Evolutionary conservation across 2,113 vertebrate species (phyloP).

Genomic region (Guaruba guarouba): DNA sequence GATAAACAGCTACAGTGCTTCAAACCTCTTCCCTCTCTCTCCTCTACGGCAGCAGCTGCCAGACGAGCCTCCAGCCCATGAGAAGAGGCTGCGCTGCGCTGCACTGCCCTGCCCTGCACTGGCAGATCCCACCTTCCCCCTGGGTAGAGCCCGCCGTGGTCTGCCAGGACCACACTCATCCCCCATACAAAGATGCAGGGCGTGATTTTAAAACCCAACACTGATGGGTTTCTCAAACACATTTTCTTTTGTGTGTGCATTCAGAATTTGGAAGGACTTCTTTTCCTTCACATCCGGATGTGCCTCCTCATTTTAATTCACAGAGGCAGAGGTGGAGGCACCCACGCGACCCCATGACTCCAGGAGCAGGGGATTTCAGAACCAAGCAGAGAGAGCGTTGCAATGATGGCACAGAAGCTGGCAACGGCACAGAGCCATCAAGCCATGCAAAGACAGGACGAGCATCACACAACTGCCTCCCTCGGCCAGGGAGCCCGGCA

Average conservation of each 20-base stretch:
- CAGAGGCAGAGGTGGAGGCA: not conserved
- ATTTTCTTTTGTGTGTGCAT: rapidly evolving
- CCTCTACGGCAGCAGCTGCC: not conserved
- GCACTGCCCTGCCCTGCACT: rapidly evolving
- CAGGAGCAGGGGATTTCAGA: rapidly evolving
- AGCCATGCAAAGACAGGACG: not conserved
- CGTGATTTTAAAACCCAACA: not conserved
- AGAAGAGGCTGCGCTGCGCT: rapidly evolving
- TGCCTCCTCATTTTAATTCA: not conserved
- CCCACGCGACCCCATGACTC: not conserved
- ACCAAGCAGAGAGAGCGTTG: not conserved
- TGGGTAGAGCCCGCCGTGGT: rapidly evolving
- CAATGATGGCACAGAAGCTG: not conserved
- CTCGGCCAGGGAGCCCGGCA: constrained; percentile 43
- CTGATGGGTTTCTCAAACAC: rapidly evolving
- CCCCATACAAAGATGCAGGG: rapidly evolving
- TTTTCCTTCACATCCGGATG: rapidly evolving
- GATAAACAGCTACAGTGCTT: not conserved
- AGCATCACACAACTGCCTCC: constrained; percentile 58
- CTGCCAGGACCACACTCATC: not conserved
- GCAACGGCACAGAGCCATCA: constrained; percentile 34
- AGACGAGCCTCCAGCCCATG: rapidly evolving
- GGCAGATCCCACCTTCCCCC: not conserved
- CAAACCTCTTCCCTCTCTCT: not conserved
- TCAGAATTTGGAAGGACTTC: not conserved